phyloP scores from a whole-genome alignment of 1,140 invertebrate species.

The Gryon sp. region DNA sequence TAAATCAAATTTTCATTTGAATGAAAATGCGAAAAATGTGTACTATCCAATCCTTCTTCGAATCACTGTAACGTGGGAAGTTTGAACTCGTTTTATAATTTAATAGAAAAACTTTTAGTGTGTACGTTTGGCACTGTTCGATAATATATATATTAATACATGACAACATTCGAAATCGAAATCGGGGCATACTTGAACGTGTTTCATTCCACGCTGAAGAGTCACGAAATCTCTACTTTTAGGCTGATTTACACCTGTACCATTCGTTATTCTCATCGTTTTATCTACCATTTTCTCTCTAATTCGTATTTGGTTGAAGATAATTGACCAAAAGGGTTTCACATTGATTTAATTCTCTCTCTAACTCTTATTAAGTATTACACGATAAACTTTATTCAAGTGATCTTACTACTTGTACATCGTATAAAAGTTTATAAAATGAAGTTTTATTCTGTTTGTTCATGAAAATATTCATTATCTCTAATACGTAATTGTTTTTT shows the following conservation, averaged over 20 bases:
- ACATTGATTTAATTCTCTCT: slow-evolving; percentile 5
- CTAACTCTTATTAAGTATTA: slow-evolving; percentile 1
- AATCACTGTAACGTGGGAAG: slow-evolving; percentile 35
- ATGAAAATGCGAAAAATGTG: neutral
- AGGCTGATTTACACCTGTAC: slow-evolving; percentile 62
- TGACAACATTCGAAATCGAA: slow-evolving; percentile 23
- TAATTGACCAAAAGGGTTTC: slow-evolving; percentile 56
- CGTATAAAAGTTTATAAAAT: slow-evolving; percentile 63
- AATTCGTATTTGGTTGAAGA: slow-evolving; percentile 7
- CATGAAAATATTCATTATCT: neutral
- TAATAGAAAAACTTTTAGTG: slow-evolving; percentile 36
- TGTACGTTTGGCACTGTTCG: slow-evolving; percentile 45
- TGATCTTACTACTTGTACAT: slow-evolving; percentile 39
- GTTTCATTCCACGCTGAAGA: slow-evolving; percentile 55
- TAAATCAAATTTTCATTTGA: too few relatives aligned
- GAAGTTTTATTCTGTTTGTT: slow-evolving; percentile 21
- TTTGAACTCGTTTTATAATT: slow-evolving; percentile 41
- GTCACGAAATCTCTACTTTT: slow-evolving; percentile 57
- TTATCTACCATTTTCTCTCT: neutral
- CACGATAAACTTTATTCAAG: slow-evolving; percentile 14
- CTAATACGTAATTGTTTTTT: neutral
- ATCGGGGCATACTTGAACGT: slow-evolving; percentile 12
- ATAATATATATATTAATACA: slow-evolving; percentile 8
- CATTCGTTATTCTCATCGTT: slow-evolving; percentile 10
- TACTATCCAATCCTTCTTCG: slow-evolving; percentile 34